These are phyloP conservation scores for Coregonus clupeaformis DNA, from an alignment of 2,113 vertebrate species.

Conservation along the genomic window DNA sequence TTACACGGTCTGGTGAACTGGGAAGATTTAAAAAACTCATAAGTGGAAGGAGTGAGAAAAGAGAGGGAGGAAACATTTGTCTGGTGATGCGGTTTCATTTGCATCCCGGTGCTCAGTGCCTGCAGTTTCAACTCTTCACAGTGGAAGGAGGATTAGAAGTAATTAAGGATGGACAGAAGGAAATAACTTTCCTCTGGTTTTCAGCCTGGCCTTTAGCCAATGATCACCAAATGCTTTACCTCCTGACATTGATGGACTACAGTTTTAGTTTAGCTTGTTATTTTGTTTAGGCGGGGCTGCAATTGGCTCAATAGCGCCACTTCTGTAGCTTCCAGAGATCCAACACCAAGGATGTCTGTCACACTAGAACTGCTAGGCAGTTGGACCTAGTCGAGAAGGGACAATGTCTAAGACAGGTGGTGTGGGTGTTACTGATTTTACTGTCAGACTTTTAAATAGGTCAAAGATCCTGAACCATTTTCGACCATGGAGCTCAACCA, in stretches of 20 bases:
- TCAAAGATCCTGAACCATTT: not conserved
- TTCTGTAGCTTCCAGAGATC: slow-evolving; percentile 39
- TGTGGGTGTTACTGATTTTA: not conserved
- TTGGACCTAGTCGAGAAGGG: not conserved
- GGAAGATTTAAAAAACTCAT: too few relatives aligned
- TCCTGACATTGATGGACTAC: slow-evolving; percentile 17
- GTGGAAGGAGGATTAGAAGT: too few relatives aligned
- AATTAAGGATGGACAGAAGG: not conserved
- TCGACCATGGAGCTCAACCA: not conserved
- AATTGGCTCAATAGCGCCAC: slow-evolving; percentile 17
- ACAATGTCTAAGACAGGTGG: too few relatives aligned
- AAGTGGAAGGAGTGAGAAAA: not conserved
- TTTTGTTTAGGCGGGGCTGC: slow-evolving; percentile 20
- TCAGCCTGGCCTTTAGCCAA: slow-evolving; percentile 52
- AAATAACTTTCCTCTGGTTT: slow-evolving; percentile 19
- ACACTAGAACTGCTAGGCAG: slow-evolving; percentile 66
- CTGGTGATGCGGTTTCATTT: slow-evolving; percentile 14
- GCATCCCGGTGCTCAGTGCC: slow-evolving; percentile 56
- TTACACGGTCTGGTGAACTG: not conserved
- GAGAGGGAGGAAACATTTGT: not conserved
- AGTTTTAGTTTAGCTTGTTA: slow-evolving; percentile 27
- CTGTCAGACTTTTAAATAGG: not conserved
- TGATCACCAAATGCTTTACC: slow-evolving; percentile 67
- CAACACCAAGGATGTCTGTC: not conserved
- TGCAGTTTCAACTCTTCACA: not conserved